phyloP scores from a whole-genome alignment of 2,797 vertebrate species.

The Xenentodon cancila region DNA sequence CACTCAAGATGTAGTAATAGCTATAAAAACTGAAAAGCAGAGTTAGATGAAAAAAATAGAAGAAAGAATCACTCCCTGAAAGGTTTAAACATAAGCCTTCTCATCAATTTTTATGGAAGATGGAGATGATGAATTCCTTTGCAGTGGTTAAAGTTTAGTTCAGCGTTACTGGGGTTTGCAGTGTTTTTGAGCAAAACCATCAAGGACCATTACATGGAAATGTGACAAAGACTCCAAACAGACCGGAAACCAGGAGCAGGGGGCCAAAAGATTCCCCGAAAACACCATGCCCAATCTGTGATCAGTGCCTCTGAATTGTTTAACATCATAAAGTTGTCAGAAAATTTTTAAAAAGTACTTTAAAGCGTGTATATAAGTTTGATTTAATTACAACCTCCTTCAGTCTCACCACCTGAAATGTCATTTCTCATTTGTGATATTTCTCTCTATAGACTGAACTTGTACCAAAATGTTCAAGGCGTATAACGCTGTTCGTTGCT shows the following conservation, averaged over 20 bases:
- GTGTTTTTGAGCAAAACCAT: constrained; percentile 24
- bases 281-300: constrained; percentile 20
- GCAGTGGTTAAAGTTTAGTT: constrained; percentile 39
- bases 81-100: constrained; percentile 23
- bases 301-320: constrained; percentile 42
- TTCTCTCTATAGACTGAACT: constrained; percentile 66
- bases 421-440: constrained; percentile 58
- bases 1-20: constrained; percentile 31
- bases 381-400: constrained; percentile 45
- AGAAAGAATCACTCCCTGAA: constrained; percentile 11
- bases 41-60: constrained; percentile 11
- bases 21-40: constrained; percentile 44
- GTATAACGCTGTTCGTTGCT: constrained; percentile 77
- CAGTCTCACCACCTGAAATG: no score
- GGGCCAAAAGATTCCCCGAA: constrained; percentile 19
- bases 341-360: constrained; percentile 51
- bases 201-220: constrained; percentile 30
- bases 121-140: constrained; percentile 39
- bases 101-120: constrained; percentile 33
- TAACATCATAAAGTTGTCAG: constrained; percentile 51
- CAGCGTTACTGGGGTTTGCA: constrained; percentile 36
- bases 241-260: constrained; percentile 35
- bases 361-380: constrained; percentile 41
- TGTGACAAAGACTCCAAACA: constrained; percentile 49
- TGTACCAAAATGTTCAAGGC: constrained; percentile 61